Conservation (phyloP, 2,888 invertebrate genomes). For the Campoletis raptor region DNA sequence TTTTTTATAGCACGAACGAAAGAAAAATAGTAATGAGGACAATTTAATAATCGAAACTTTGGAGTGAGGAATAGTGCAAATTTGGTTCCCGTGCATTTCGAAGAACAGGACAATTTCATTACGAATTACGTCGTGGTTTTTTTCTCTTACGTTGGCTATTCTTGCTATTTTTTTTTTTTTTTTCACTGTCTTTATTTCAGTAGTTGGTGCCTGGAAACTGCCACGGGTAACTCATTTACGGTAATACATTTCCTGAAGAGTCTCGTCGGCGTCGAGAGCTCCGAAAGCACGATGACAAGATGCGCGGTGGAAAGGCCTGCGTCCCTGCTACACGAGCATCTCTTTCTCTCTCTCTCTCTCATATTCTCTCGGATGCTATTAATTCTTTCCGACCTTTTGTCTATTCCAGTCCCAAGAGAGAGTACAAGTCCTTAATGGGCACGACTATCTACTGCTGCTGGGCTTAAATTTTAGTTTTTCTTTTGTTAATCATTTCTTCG, state of each 20-base stretch:
- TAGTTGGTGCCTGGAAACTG: conserved; percentile 51
- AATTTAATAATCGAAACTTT: conserved; percentile 45
- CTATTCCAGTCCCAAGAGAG: conserved; percentile 62
- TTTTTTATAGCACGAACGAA: conserved; percentile 4
- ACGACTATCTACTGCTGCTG: conserved; percentile 4
- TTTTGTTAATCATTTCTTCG: conserved; percentile 10
- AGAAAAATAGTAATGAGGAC: conserved; percentile 27
- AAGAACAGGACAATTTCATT: conserved; percentile 31
- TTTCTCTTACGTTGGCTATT: conserved; percentile 14
- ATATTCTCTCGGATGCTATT: conserved; percentile 69
- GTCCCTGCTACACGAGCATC: conserved; percentile 60
- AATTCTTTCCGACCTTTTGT: conserved; percentile 79
- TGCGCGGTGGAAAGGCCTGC: conserved; percentile 51
- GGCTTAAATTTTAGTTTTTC: neutral
- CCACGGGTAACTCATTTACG: conserved; percentile 73
- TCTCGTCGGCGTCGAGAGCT: conserved; percentile 43
- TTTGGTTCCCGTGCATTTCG: conserved; percentile 36
- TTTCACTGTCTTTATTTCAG: conserved; percentile 27
- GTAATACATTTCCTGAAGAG: conserved; percentile 69
- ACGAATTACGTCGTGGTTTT: conserved; percentile 47
- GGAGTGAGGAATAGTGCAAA: conserved; percentile 29
- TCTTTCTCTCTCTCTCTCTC: neutral
- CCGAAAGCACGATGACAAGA: conserved; percentile 48
- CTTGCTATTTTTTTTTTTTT: conserved; percentile 20
- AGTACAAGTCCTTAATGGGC: conserved; percentile 16